These are phyloP conservation scores for Allacma fusca DNA, from an alignment of 2,888 invertebrate genomes.

Conservation along the genomic window DNA sequence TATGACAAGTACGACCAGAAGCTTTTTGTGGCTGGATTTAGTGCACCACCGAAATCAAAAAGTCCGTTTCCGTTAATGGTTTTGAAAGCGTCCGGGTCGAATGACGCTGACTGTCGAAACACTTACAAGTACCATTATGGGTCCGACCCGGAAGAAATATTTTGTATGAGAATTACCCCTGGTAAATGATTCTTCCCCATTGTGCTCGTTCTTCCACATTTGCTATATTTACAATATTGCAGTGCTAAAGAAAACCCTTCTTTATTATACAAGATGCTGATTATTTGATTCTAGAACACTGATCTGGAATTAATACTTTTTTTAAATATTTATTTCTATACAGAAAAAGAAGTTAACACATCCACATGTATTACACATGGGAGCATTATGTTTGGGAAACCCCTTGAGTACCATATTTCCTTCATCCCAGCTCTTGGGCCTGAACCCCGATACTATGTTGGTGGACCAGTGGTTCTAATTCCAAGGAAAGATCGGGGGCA, in stretches of 20 bases:
- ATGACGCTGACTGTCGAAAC: not conserved
- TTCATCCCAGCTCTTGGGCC: constrained; percentile 21
- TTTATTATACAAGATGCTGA: too few relatives aligned
- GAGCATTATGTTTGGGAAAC: not conserved
- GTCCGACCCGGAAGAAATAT: not conserved
- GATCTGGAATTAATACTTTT: too few relatives aligned
- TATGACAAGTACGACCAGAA: too few relatives aligned
- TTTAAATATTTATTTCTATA: too few relatives aligned
- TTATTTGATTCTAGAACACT: too few relatives aligned
- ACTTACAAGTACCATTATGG: constrained; percentile 24
- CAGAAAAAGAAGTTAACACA: not conserved
- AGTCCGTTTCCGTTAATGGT: not conserved
- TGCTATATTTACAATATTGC: too few relatives aligned
- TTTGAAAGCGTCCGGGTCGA: not conserved
- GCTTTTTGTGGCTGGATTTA: too few relatives aligned
- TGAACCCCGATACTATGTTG: not conserved
- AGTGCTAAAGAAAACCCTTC: too few relatives aligned
- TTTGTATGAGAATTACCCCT: not conserved
- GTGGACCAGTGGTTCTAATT: constrained; percentile 1
- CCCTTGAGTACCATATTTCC: not conserved
- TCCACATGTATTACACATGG: constrained; percentile 30
- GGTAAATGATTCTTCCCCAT: not conserved
- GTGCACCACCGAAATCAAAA: not conserved
- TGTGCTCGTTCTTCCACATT: too few relatives aligned
- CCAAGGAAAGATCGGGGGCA: constrained; percentile 25